Conservation (phyloP, 1,140 invertebrate species). For the Rhynchophorus ferrugineus region DNA sequence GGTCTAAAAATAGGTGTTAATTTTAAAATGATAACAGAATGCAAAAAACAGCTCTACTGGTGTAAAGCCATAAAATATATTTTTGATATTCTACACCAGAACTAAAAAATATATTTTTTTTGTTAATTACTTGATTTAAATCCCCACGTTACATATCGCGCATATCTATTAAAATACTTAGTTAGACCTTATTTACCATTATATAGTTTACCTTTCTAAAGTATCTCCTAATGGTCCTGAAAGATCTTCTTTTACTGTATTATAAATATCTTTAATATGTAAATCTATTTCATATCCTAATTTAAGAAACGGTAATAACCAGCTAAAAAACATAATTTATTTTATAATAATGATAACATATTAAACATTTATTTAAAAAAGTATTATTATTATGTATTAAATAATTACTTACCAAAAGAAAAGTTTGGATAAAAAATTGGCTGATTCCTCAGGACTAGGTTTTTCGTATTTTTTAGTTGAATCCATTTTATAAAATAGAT, state of each 20-base stretch:
- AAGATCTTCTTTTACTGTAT: slow-evolving; percentile 17
- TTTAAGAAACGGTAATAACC: slow-evolving; percentile 59
- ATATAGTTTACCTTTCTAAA: slow-evolving; percentile 50
- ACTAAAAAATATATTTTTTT: too few relatives aligned
- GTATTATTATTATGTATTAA: slow-evolving; percentile 1
- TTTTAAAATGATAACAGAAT: too few relatives aligned
- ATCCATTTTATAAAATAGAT: too few relatives aligned
- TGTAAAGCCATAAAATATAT: too few relatives aligned
- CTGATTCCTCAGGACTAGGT: slow-evolving; percentile 39
- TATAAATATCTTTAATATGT: slow-evolving; percentile 60
- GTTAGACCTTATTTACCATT: too few relatives aligned
- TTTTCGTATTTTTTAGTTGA: slow-evolving; percentile 40
- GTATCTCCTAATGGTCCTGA: slow-evolving; percentile 45
- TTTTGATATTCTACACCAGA: too few relatives aligned
- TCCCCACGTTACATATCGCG: too few relatives aligned
- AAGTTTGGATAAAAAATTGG: slow-evolving; percentile 40
- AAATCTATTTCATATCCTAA: slow-evolving; percentile 49
- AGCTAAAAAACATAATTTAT: slow-evolving; percentile 39
- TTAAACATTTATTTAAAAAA: not conserved
- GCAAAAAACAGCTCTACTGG: too few relatives aligned
- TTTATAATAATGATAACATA: not conserved
- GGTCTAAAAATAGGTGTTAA: not conserved
- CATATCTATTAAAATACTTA: too few relatives aligned
- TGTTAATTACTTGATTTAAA: too few relatives aligned
- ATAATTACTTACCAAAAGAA: slow-evolving; percentile 41